These are phyloP conservation scores for Micropoecilia bifurca DNA, from an alignment of 2,797 vertebrate genomes.

Conservation along the genomic window DNA sequence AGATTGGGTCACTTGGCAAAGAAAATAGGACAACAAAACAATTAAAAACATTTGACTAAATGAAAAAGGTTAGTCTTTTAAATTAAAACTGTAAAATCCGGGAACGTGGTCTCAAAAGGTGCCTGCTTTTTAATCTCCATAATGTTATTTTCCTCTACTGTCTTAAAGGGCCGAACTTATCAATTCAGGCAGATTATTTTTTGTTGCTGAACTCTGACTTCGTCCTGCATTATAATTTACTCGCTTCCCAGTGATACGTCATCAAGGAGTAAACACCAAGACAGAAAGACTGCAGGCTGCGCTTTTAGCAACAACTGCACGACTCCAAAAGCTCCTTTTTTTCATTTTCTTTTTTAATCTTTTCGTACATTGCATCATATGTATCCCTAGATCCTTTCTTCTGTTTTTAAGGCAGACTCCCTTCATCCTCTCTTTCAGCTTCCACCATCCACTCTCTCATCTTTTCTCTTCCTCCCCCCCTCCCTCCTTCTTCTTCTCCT, in stretches of 20 bases:
- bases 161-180: constrained; percentile 26
- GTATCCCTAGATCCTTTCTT: constrained; percentile 15
- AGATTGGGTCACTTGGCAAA: constrained; percentile 57
- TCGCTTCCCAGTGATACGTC: constrained; percentile 49
- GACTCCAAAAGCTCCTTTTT: constrained; percentile 24
- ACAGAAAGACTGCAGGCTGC: constrained; percentile 37
- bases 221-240: constrained; percentile 58
- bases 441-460: constrained; percentile 42
- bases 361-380: constrained; percentile 26
- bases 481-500: constrained; percentile 28
- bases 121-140: constrained; percentile 21
- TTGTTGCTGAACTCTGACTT: constrained; percentile 41
- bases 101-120: constrained; percentile 9
- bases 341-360: constrained; percentile 19
- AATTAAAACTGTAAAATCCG: constrained; percentile 2
- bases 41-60: constrained; percentile 35
- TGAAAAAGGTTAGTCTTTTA: constrained; percentile 37
- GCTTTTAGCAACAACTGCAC: constrained; percentile 45
- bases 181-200: constrained; percentile 40
- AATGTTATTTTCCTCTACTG: constrained; percentile 18
- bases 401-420: constrained; percentile 26
- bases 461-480: constrained; percentile 30
- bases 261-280: constrained; percentile 57
- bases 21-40: constrained; percentile 50
- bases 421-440: constrained; percentile 39